Base-by-base conservation (phyloP, 2,113 vertebrate species). In the Heterotis niloticus region DNA sequence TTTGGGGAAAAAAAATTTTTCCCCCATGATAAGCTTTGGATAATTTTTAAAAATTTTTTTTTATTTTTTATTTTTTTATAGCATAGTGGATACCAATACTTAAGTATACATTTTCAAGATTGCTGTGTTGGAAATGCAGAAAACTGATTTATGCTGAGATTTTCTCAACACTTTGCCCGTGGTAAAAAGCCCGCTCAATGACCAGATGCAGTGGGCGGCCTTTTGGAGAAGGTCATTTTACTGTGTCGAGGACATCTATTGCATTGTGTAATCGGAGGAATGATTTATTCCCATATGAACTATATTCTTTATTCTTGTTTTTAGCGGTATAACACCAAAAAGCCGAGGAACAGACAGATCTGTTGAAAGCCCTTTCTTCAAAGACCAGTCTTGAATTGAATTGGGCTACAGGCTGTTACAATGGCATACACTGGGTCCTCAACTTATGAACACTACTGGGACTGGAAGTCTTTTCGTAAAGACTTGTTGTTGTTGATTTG, bases 221-320 rank as follows among this genome's bases (percentile, higher is more conserved):
- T 76, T 76, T 44, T 60, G 29, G 29, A 12, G 18, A 64, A 76
- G 34, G n/a, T 65, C 75, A 54, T 64, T 64, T 76, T 52, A 28
- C 60, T 64, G 18, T 44, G 44, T 69, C 44, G 67, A 68, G 66
- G 67, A 4, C 34, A 34, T 51, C 12, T 28, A 28, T 5, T 5
- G 73, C 20, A 12, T 26, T 28, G 29, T 16, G 34, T 23, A 64
- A 12, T 5, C 52, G 14, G 64, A 10, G 29, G 29, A 29, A n/a
- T 18, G 4, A 17, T 52, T 65, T 13, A 51, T 51, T 64, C 13
- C 62, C 23, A 23, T 23, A 14, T 44, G 20, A 14, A n/a, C 62
- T 44, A 7, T 44, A 44, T 44, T 44, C 34, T 44, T 44, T 10
- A 10, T 16, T 0, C 2, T 24, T 16, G 17, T 23, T 28, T 29